phyloP scores from a whole-genome alignment of 2,113 vertebrate species.

The Tupaia tana region DNA sequence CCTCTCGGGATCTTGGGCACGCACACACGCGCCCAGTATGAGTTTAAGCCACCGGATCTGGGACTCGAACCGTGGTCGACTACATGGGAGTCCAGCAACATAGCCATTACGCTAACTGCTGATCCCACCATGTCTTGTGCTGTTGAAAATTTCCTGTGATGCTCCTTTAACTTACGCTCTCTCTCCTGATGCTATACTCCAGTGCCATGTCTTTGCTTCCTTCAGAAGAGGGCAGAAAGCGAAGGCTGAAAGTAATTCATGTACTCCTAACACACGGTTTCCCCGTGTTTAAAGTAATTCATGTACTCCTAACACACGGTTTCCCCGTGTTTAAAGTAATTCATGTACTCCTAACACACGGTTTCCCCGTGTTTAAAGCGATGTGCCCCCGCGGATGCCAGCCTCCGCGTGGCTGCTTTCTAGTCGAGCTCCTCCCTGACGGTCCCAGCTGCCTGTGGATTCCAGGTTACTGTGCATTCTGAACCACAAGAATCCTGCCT shows the following conservation, averaged over 20 bases:
- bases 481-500: too few species aligned
- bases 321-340: not conserved
- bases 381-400: not conserved
- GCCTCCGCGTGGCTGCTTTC: not conserved
- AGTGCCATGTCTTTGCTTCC: not conserved
- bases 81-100: too few species aligned
- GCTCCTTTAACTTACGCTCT: not conserved
- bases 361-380: not conserved
- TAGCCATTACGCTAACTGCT: too few species aligned
- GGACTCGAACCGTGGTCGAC: too few species aligned
- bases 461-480: too few species aligned
- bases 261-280: not conserved
- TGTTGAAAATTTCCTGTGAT: not conserved
- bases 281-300: not conserved
- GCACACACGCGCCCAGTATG: too few species aligned
- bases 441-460: too few species aligned
- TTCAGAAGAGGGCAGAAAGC: not conserved
- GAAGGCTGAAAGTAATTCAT: not conserved
- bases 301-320: not conserved
- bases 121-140: not conserved
- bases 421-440: too few species aligned
- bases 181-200: not conserved
- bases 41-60: too few species aligned
- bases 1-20: too few species aligned
- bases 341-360: not conserved